Evolutionary conservation across 1,140 invertebrate species (phyloP).

Genomic region (honey bee (Apis mellifera)): DNA sequence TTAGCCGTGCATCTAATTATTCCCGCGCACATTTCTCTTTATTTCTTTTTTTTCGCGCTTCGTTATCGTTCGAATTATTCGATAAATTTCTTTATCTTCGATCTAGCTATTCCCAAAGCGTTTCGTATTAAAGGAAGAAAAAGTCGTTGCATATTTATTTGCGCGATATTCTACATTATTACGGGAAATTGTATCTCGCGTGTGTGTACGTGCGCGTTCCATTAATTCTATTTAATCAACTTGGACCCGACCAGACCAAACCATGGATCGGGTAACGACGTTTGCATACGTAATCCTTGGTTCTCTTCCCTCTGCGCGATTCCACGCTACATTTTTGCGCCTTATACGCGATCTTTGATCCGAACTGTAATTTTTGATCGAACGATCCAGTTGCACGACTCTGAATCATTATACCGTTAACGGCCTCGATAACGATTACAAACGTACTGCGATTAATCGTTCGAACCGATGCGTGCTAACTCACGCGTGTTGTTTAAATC

Average conservation of each 20-base stretch:
- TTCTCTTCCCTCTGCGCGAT: not conserved
- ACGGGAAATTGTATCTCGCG: too few relatives aligned
- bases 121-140: not conserved
- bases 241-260: not conserved
- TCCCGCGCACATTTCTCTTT: not conserved
- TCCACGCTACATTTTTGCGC: not conserved
- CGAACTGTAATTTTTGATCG: slow-evolving; percentile 19
- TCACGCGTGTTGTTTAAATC: not conserved
- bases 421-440: slow-evolving; percentile 41
- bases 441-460: slow-evolving; percentile 4
- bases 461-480: slow-evolving; percentile 10
- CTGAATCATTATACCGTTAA: slow-evolving; percentile 34
- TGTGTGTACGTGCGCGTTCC: too few relatives aligned
- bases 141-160: not conserved
- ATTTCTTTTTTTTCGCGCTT: not conserved
- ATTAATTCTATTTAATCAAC: not conserved
- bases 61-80: not conserved
- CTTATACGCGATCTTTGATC: slow-evolving; percentile 7
- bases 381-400: not conserved
- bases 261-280: not conserved
- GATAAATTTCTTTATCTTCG: not conserved
- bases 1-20: slow-evolving; percentile 6
- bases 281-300: not conserved
- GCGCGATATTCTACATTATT: too few relatives aligned
- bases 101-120: not conserved